A percentile compares a stretch with the other conserved stretches of the same genome.
Evolutionary conservation across 37 sponge, comb jelly and placozoan genomes (phyloP).

Genomic region (Lycopodina hypogea): DNA sequence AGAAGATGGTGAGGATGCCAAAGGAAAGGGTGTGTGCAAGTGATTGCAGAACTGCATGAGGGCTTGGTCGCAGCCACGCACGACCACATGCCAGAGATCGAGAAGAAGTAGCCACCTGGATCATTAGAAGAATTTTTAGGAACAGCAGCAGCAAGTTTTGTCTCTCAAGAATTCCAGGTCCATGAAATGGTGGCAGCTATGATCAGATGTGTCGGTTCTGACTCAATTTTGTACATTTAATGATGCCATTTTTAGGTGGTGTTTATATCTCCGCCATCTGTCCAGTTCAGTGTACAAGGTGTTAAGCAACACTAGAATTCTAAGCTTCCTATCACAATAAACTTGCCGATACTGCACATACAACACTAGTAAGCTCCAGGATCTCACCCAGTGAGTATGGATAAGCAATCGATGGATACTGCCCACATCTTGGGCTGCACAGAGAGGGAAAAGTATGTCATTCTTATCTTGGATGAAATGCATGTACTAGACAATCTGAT

Average conservation of each 20-base stretch:
- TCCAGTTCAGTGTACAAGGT: conserved; percentile 30
- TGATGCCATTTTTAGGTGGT: no score
- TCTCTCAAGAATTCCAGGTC: conserved; percentile 24
- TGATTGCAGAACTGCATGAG: conserved; percentile 14
- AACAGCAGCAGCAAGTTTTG: conserved; percentile 17
- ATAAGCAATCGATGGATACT: conserved; percentile 1
- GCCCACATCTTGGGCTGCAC: conserved; percentile 25
- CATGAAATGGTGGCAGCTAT: conserved; percentile 30
- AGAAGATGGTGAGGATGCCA: not conserved
- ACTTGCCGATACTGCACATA: conserved; percentile 57
- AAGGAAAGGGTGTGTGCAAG: not conserved
- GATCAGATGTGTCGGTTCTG: no score
- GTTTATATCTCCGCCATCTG: conserved; percentile 37
- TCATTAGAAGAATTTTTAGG: conserved; percentile 26
- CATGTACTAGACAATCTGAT: conserved; percentile 38
- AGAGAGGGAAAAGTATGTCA: conserved; percentile 40
- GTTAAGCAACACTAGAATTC: conserved; percentile 31
- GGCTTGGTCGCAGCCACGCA: conserved; percentile 4
- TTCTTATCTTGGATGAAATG: conserved; percentile 41
- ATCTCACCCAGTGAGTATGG: conserved; percentile 29
- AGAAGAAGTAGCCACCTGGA: conserved; percentile 5
- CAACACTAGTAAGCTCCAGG: conserved; percentile 30
- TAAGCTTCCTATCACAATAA: conserved; percentile 37
- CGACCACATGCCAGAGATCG: not conserved
- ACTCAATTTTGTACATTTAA: no score